Evolutionary conservation across 2,888 invertebrate genomes (phyloP).

Genomic region (Rhorus exstirpatorius): DNA sequence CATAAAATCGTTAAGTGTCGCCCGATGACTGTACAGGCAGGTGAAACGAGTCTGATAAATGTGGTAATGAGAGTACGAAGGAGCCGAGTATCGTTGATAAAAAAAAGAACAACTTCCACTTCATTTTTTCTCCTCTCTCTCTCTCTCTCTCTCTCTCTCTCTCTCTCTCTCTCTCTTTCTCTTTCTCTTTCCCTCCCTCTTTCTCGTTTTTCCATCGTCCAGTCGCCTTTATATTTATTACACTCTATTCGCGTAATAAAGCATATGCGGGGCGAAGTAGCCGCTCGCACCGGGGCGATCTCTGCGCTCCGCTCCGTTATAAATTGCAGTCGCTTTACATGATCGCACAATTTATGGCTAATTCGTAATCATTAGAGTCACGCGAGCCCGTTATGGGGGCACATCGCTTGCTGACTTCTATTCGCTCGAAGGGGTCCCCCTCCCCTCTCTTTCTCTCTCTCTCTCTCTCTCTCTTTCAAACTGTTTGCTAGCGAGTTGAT

Average conservation of each 20-base stretch:
- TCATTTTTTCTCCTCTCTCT: not conserved
- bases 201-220: constrained; percentile 40
- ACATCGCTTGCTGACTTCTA: constrained; percentile 78
- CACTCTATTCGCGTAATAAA: constrained; percentile 56
- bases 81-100: constrained; percentile 12
- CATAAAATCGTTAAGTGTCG: constrained; percentile 24
- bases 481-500: constrained; percentile 73
- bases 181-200: not conserved
- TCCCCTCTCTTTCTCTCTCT: not conserved
- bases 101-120: constrained; percentile 8
- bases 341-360: constrained; percentile 82
- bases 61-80: constrained; percentile 38
- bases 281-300: constrained; percentile 35
- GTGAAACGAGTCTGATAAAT: constrained; percentile 36
- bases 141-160: constrained; percentile 6
- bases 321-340: constrained; percentile 80
- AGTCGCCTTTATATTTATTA: constrained; percentile 60
- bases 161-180: not conserved
- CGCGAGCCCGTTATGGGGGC: constrained; percentile 79
- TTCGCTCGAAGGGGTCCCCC: constrained; percentile 40
- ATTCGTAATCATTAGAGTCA: constrained; percentile 83
- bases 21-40: constrained; percentile 14
- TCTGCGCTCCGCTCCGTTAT: constrained; percentile 71
- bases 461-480: not conserved
- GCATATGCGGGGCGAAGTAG: constrained; percentile 51